Percentiles rank a stretch among this genome's conserved stretches.
These are phyloP conservation scores for Lanistes nyassanus DNA, from an alignment of 1,140 invertebrate species.

Conservation along the genomic window DNA sequence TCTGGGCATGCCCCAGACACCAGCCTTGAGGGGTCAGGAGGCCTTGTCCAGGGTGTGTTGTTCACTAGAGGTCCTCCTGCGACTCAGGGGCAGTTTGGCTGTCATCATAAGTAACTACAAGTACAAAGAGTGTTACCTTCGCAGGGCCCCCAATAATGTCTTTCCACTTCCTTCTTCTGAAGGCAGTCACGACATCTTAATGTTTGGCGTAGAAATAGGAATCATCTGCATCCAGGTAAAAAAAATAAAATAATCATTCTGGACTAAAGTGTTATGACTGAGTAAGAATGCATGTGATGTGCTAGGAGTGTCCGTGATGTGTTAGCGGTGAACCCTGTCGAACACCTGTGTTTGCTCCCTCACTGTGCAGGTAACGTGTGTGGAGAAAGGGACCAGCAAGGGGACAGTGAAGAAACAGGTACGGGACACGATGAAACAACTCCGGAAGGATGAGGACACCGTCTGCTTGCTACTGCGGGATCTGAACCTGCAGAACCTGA, in stretches of 20 bases:
- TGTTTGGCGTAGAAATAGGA: conserved; percentile 8
- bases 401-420: conserved; percentile 19
- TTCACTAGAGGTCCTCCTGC: conserved; percentile 3
- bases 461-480: not conserved
- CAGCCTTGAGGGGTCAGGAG: conserved; percentile 15
- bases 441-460: conserved; percentile 5
- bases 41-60: conserved; percentile 19
- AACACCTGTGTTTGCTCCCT: not conserved
- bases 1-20: conserved; percentile 12
- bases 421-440: conserved; percentile 16
- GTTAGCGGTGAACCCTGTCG: too few relatives aligned
- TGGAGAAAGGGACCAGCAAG: conserved; percentile 9
- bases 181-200: conserved; percentile 17
- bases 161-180: not conserved
- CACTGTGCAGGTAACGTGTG: conserved; percentile 8
- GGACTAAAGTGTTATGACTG: too few relatives aligned
- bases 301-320: not conserved
- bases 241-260: too few relatives aligned
- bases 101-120: conserved; percentile 20
- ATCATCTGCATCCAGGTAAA: conserved; percentile 22
- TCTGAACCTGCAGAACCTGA: not conserved
- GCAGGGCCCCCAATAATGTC: not conserved
- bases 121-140: conserved; percentile 14
- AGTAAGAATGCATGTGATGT: not conserved
- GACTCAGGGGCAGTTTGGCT: not conserved